phyloP scores from a whole-genome alignment of 2,797 vertebrate genomes.

The Hemibagrus guttatus region DNA sequence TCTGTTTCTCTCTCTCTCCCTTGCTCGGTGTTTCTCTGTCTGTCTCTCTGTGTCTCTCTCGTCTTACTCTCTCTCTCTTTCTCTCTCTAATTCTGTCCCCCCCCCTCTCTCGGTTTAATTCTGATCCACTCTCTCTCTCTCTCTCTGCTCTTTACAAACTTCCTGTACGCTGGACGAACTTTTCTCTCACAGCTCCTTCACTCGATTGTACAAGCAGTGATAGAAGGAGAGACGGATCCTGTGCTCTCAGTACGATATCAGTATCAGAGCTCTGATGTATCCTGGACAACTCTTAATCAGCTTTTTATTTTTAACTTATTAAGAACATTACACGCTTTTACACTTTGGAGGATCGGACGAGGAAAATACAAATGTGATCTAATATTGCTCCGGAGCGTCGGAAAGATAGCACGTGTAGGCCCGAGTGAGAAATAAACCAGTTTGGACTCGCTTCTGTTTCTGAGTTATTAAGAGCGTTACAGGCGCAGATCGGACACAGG shows the following conservation, averaged over 20 bases:
- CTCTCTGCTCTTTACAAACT: not conserved
- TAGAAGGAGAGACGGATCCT: not conserved
- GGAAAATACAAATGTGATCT: not conserved
- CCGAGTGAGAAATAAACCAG: not conserved
- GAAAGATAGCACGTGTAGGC: not conserved
- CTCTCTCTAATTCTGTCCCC: not conserved
- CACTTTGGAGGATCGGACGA: not conserved
- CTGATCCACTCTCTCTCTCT: not conserved
- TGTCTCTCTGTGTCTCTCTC: not conserved
- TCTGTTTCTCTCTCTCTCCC: not conserved
- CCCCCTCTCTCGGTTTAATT: not conserved
- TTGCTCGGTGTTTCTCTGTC: not conserved
- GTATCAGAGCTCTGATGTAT: not conserved
- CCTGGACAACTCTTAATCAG: not conserved
- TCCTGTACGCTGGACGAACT: not conserved
- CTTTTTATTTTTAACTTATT: not conserved
- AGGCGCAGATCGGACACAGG: not conserved
- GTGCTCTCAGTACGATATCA: not conserved
- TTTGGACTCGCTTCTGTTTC: not conserved
- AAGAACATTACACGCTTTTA: not conserved
- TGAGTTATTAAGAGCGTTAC: not conserved
- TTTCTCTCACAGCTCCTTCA: too few relatives aligned
- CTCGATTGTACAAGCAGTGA: not conserved
- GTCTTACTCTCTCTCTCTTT: not conserved
- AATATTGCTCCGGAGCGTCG: not conserved